These are phyloP conservation scores for Habropoda laboriosa DNA, from an alignment of 1,140 invertebrate species.

Conservation along the genomic window DNA sequence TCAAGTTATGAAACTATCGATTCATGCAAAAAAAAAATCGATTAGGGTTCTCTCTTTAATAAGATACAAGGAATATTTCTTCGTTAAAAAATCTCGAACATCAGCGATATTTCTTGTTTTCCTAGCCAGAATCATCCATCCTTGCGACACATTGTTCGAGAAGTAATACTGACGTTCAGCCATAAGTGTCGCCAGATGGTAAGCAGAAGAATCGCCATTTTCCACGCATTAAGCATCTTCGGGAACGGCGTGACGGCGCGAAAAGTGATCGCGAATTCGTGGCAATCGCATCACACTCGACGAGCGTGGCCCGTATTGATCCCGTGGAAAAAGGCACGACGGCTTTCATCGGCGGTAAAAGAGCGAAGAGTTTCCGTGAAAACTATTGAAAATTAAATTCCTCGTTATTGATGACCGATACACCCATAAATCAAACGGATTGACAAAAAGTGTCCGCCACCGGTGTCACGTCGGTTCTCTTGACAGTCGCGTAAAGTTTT, in stretches of 20 bases:
- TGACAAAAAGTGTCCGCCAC: not conserved
- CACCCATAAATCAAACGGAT: conserved; percentile 13
- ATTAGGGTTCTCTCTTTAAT: too few relatives aligned
- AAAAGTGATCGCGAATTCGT: not conserved
- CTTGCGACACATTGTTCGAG: not conserved
- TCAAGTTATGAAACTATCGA: too few relatives aligned
- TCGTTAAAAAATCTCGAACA: not conserved
- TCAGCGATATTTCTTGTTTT: not conserved
- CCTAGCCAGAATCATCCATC: not conserved
- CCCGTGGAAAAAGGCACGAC: not conserved
- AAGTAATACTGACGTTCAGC: not conserved
- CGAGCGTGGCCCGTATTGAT: too few relatives aligned
- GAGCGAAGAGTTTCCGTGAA: not conserved
- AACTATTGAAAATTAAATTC: conserved; percentile 19
- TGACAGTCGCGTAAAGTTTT: not conserved
- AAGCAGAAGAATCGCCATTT: conserved; percentile 6
- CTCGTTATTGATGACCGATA: not conserved
- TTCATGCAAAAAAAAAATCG: not conserved
- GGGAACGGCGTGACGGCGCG: not conserved
- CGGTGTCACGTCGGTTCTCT: not conserved
- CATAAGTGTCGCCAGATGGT: too few relatives aligned
- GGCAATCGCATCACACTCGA: not conserved
- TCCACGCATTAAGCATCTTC: not conserved
- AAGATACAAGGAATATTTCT: not conserved
- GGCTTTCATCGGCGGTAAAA: not conserved